Evolutionary conservation across 2,113 vertebrate genomes (phyloP).

Genomic region (Dermatemys mawii): DNA sequence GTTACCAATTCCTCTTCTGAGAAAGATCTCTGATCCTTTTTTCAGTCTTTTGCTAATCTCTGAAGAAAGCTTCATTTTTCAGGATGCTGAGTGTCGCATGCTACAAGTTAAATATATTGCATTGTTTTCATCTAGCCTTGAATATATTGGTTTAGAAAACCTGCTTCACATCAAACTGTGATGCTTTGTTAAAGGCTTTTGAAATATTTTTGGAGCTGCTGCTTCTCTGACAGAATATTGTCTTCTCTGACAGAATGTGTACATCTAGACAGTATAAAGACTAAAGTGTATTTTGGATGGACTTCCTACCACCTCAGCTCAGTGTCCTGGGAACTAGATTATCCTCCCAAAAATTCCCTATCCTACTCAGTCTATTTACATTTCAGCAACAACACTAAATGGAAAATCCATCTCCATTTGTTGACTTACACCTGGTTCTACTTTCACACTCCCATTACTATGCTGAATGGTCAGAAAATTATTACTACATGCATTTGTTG

Average conservation of each 20-base stretch:
- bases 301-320: not conserved
- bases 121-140: not conserved
- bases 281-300: not conserved
- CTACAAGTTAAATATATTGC: not conserved
- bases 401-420: fast-evolving
- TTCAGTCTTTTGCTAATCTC: not conserved
- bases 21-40: not conserved
- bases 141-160: fast-evolving
- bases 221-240: too few relatives aligned
- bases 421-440: fast-evolving
- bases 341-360: not conserved
- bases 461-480: not conserved
- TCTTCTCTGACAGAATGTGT: too few relatives aligned
- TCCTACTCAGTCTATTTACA: fast-evolving
- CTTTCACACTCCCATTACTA: not conserved
- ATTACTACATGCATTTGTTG: fast-evolving
- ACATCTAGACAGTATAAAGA: not conserved
- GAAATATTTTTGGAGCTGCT: not conserved
- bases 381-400: not conserved
- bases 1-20: not conserved
- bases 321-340: fast-evolving
- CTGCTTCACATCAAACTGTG: not conserved
- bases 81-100: too few relatives aligned
- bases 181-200: fast-evolving
- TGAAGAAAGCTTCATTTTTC: not conserved